phyloP scores from a whole-genome alignment of 2,888 invertebrate genomes.

The Rhaphigaster nebulosa region DNA sequence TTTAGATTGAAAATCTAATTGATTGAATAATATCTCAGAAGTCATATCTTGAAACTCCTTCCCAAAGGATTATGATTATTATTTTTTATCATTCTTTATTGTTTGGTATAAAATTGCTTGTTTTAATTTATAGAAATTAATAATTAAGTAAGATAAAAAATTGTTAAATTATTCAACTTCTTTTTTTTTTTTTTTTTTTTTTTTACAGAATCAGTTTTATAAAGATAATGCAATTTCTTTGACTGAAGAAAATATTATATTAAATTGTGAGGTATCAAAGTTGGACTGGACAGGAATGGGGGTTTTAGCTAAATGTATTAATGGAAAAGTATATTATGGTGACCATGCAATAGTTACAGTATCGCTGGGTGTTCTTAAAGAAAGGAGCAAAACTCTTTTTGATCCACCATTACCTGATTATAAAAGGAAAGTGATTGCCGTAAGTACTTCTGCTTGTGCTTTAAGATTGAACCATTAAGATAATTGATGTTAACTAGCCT shows the following conservation, averaged over 20 bases:
- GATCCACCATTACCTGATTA: constrained; percentile 72
- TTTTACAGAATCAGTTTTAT: not conserved
- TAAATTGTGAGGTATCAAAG: constrained; percentile 62
- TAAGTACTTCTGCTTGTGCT: constrained; percentile 63
- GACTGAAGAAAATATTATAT: constrained; percentile 5
- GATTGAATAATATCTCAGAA: too few relatives aligned
- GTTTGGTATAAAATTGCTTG: too few relatives aligned
- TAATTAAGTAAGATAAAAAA: too few relatives aligned
- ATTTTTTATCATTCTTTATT: too few relatives aligned
- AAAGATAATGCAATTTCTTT: not conserved
- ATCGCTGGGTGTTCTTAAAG: constrained; percentile 79
- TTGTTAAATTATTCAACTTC: too few relatives aligned
- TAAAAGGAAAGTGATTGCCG: constrained; percentile 74
- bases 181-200: not conserved
- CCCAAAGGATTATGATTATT: too few relatives aligned
- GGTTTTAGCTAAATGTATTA: constrained; percentile 73
- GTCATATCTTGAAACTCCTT: too few relatives aligned
- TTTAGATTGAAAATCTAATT: too few relatives aligned
- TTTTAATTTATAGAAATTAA: too few relatives aligned
- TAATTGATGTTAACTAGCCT: too few relatives aligned
- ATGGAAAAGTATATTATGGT: constrained; percentile 73
- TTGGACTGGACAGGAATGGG: constrained; percentile 68
- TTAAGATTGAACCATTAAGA: not conserved
- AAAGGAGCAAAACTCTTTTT: constrained; percentile 74
- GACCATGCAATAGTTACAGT: constrained; percentile 78